Percentiles rank a stretch among this genome's conserved stretches.
Evolutionary conservation across 30 jellyfish, hydroid and myxozoan genomes (phyloP).

Genomic region (Aurelia coerulea): DNA sequence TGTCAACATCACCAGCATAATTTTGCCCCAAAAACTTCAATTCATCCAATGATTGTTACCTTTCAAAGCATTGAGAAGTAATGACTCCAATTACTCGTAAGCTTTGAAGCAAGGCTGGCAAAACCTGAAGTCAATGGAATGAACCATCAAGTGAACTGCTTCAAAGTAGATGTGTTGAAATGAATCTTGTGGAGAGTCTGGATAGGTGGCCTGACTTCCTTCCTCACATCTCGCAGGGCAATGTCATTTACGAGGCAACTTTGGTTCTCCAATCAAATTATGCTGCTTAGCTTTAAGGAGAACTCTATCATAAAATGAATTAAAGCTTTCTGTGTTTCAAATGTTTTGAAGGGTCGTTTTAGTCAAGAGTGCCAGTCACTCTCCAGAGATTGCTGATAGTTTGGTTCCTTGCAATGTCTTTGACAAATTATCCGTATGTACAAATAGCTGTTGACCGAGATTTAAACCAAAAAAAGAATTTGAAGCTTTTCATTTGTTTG

Average conservation of each 20-base stretch:
- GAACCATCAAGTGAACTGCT: constrained; percentile 27
- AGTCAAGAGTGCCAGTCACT: constrained; percentile 61
- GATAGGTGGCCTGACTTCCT: constrained; percentile 10
- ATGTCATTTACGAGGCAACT: constrained; percentile 41
- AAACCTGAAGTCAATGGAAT: background rate
- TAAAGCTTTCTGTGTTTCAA: constrained; percentile 40
- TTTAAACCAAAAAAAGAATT: constrained; percentile 48
- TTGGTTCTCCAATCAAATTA: constrained; percentile 31
- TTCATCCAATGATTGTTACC: background rate
- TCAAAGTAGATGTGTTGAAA: constrained; percentile 28
- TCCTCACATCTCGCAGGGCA: constrained; percentile 21
- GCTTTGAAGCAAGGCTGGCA: constrained; percentile 15
- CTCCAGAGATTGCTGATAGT: constrained; percentile 62
- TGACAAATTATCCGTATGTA: constrained; percentile 24
- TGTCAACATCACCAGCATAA: too few relatives aligned
- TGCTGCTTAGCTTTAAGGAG: constrained; percentile 32
- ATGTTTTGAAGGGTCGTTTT: constrained; percentile 32
- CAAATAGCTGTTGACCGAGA: constrained; percentile 68
- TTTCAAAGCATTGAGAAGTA: background rate
- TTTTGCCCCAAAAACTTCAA: too few relatives aligned
- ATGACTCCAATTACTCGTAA: background rate
- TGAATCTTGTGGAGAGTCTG: constrained; percentile 29
- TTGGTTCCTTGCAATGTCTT: constrained; percentile 39
- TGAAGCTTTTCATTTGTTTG: constrained; percentile 59
- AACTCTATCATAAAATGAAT: constrained; percentile 20